Evolutionary conservation across 2,113 vertebrate genomes (phyloP), one percentile per base, ranked within the genome.

Genomic region (Anhinga anhinga): DNA sequence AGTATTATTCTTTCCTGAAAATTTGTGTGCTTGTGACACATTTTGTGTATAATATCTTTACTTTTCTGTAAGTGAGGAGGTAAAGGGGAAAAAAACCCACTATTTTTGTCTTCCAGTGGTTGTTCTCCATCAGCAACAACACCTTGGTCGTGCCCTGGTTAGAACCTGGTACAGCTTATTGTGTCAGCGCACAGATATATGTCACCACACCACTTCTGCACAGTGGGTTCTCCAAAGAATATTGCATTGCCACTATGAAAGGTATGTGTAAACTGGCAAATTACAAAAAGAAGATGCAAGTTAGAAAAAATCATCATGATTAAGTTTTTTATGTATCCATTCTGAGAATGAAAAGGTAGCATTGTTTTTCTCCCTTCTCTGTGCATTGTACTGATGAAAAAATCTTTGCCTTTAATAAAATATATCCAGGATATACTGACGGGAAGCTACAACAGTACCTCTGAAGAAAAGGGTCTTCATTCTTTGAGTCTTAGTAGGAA

Each of bases 111-210:
- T 95, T 89, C 58, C 92, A 99, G 98, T 98, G 97, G 97, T 96
- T 71, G 19, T 98, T 98, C 85, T 96, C 83, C 25, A 49, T 98
- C 81, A 96, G 95, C 69, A 98, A 98, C 79, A 94, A 85, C 53
- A 98, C 97, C 1, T 82, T 98, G 94, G 86, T 92, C 40, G 86
- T 98, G 59, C 82, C 94, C 23, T 86, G 95, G 79, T 94, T 99
- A 97, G 97, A 98, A 19, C 97, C 97, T 3, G 93, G 95, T 88
- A 98, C 98, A 5, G 66, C 58, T 56, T 98, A 98, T 49, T 99
- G 99, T 42, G 45, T 99, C 55, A 98, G 82, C 0, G 98, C 97
- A 56, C 93, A 91, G 77, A 94, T 98, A 50, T 70, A 88, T 4
- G 74, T 98, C 55, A 93, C 91, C 5, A 96, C 95, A 21, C 95